Evolutionary conservation across 2,888 invertebrate genomes (phyloP), one percentile per base, ranked within the genome.

Genomic region (Eristalinus sepulchralis): DNA sequence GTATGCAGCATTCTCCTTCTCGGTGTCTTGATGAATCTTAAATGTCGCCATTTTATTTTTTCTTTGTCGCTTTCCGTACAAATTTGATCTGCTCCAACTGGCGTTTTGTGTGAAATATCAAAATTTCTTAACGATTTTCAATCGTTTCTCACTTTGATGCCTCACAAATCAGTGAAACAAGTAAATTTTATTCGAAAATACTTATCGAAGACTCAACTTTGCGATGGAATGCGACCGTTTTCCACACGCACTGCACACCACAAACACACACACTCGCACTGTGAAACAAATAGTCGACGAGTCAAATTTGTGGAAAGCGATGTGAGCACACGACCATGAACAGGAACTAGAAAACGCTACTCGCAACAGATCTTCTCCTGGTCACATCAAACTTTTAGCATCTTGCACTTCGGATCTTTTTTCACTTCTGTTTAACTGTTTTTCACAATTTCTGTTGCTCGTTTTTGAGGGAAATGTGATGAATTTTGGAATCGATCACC

Each of bases 1-100:
- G 84, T 83, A 59, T 80, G 89, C 68, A 90, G 90, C 78, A 89
- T 94, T 93, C 83, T 93, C 93, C 93, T 97, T 97, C 93, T 96
- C 96, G 92, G 95, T 95, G 93, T 96, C 96, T 92, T 96, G 95
- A 92, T 95, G 95, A 91, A 96, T 95, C 93, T 95, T 94, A 92
- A 96, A 95, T 89, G 95, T 94, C 92, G 96, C 96, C 96, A 96
- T 96, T 93, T 88, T 89, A 88, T 59, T 88, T 88, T 60, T 27
- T 24, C 62, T 33, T 53, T 20, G 72, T 64, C 24, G 39, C 22
- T 39, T 39, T 68, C 20, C 59, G 64, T 8, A 24, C 1, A 47
- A 53, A 66, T 24, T 59, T 55, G 17, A 13, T 34, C 13, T 53
- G 24, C 53, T 64, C 27, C 11, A 79, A 79, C 34, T 55, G n/a